These are phyloP conservation scores for Subanguina moxae DNA, from an alignment of 1,140 invertebrate genomes.

Conservation along the genomic window DNA sequence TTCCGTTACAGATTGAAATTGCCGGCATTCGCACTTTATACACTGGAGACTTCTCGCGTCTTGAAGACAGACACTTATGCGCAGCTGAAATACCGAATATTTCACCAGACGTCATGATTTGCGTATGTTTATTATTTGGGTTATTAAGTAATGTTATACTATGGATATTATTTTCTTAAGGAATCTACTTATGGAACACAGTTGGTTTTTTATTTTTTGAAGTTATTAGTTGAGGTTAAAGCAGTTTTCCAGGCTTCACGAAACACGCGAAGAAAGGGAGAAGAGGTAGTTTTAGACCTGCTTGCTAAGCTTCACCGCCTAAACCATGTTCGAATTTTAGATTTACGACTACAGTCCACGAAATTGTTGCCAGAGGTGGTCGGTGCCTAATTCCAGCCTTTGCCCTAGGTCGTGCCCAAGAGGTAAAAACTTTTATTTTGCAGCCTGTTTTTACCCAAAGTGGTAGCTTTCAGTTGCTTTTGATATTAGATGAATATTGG, in stretches of 20 bases:
- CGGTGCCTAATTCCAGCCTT: slow-evolving; percentile 97
- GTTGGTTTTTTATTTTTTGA: slow-evolving; percentile 59
- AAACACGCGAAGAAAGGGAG: slow-evolving; percentile 92
- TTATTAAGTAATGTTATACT: slow-evolving; percentile 9
- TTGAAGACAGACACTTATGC: slow-evolving; percentile 98
- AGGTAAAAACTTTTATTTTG: slow-evolving; percentile 61
- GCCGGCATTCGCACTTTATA: slow-evolving; percentile 93
- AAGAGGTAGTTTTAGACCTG: too few relatives aligned
- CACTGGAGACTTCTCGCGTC: slow-evolving; percentile 95
- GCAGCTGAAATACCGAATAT: slow-evolving; percentile 94
- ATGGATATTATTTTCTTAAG: slow-evolving; percentile 60
- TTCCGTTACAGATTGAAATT: slow-evolving; percentile 74
- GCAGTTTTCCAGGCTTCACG: slow-evolving; percentile 70
- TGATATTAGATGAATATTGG: slow-evolving; percentile 97
- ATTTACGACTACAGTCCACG: slow-evolving; percentile 89
- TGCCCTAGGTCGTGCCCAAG: slow-evolving; percentile 93
- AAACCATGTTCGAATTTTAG: too few relatives aligned
- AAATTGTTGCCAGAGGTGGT: slow-evolving; percentile 87
- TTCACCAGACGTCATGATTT: slow-evolving; percentile 88
- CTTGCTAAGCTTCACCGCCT: too few relatives aligned
- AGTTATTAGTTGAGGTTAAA: too few relatives aligned
- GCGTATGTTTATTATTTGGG: slow-evolving; percentile 70
- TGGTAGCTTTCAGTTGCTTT: slow-evolving; percentile 66
- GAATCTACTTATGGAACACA: slow-evolving; percentile 99
- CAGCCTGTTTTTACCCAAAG: too few relatives aligned